A percentile compares a stretch with the other conserved stretches of the same genome.
phyloP scores from a whole-genome alignment of 2,113 vertebrate genomes.

The Cyphomyrus discorhynchus region DNA sequence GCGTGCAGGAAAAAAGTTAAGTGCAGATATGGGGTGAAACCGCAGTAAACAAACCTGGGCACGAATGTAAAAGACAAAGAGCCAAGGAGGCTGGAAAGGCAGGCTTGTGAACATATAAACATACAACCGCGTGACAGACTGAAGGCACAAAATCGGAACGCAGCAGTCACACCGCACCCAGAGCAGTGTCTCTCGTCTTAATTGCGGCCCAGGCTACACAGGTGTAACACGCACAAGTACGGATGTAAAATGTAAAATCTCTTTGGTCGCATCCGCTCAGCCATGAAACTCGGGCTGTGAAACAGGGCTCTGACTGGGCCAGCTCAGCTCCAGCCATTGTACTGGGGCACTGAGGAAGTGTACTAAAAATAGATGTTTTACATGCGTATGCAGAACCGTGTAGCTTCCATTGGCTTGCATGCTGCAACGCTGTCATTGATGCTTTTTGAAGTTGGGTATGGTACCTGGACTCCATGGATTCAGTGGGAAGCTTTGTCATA shows the following conservation, averaged over 20 bases:
- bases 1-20: background rate
- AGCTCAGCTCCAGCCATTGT: constrained; percentile 82
- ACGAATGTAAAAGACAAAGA: background rate
- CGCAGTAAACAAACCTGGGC: background rate
- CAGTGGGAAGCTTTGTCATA: background rate
- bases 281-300: background rate
- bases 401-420: constrained; percentile 53
- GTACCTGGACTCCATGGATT: background rate
- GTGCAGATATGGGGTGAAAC: background rate
- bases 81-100: background rate
- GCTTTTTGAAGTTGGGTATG: background rate
- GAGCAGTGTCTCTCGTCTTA: background rate
- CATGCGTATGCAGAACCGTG: constrained; percentile 63
- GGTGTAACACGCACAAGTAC: background rate
- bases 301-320: constrained; percentile 22
- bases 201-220: background rate
- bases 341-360: constrained; percentile 56
- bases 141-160: background rate
- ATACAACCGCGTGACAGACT: background rate
- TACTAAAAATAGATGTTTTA: constrained; percentile 84
- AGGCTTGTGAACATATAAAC: background rate
- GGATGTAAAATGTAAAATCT: background rate
- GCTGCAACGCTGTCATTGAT: background rate
- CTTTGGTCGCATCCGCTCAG: background rate
- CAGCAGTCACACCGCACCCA: background rate